A percentile compares a stretch with the other conserved stretches of the same genome.
These are phyloP conservation scores for Tragelaphus strepsiceros DNA, from an alignment of 2,113 vertebrate species.

Conservation along the genomic window DNA sequence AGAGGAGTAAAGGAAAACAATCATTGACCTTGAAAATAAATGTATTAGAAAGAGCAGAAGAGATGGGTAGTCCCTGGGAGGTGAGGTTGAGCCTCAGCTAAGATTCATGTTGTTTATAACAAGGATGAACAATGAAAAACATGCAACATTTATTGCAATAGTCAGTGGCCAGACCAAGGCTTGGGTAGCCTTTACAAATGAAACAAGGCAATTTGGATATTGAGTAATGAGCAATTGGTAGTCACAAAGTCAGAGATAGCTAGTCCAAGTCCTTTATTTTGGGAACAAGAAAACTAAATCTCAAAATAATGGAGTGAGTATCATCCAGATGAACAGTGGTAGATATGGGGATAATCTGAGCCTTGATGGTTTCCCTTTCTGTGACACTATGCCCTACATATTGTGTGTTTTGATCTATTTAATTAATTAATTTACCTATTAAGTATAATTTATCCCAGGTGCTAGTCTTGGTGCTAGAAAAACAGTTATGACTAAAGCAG, in stretches of 20 bases:
- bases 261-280: not conserved
- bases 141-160: not conserved
- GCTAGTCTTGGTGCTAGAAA: not conserved
- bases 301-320: not conserved
- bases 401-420: not conserved
- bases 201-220: not conserved
- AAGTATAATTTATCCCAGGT: not conserved
- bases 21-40: not conserved
- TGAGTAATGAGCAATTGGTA: not conserved
- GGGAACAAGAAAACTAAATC: not conserved
- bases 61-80: not conserved
- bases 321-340: not conserved
- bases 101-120: not conserved
- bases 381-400: rapidly evolving
- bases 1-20: not conserved
- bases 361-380: not conserved
- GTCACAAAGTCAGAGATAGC: not conserved
- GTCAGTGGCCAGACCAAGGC: not conserved
- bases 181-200: not conserved
- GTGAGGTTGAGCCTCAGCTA: not conserved
- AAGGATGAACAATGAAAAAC: not conserved
- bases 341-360: not conserved
- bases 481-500: not conserved
- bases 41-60: not conserved
- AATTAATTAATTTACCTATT: not conserved